These are phyloP conservation scores for Bicyclus anynana DNA, from an alignment of 1,140 invertebrate genomes.

Conservation along the genomic window DNA sequence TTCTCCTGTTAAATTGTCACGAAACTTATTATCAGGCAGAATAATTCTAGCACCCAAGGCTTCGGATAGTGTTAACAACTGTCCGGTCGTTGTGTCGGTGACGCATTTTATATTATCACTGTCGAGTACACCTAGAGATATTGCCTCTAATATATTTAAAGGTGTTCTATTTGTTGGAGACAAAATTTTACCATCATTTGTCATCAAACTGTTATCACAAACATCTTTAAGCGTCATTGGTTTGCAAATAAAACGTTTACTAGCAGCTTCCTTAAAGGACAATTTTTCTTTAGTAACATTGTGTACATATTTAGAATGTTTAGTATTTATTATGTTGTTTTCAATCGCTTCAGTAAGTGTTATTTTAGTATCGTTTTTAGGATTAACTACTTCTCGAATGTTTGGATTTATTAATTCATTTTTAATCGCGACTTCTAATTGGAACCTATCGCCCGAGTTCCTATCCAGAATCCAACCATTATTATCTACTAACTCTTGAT, in stretches of 20 bases:
- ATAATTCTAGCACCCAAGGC: constrained; percentile 89
- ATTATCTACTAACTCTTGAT: constrained; percentile 88
- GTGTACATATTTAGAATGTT: constrained; percentile 88
- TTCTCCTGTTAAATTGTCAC: constrained; percentile 84
- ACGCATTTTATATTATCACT: constrained; percentile 89
- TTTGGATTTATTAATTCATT: constrained; percentile 86
- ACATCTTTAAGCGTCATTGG: constrained; percentile 94
- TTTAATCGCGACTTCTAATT: constrained; percentile 87
- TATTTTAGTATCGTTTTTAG: constrained; percentile 86
- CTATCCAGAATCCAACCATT: constrained; percentile 89
- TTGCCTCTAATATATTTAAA: constrained; percentile 89
- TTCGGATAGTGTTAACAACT: constrained; percentile 90
- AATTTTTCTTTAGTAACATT: constrained; percentile 85
- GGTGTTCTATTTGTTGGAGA: constrained; percentile 87
- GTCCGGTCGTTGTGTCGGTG: constrained; percentile 86
- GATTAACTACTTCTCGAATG: constrained; percentile 89
- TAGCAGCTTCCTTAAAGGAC: constrained; percentile 87
- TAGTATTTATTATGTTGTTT: constrained; percentile 86
- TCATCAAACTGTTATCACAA: constrained; percentile 87
- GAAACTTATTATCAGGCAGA: constrained; percentile 84
- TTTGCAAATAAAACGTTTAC: constrained; percentile 88
- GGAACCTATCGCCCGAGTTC: constrained; percentile 88
- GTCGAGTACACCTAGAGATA: constrained; percentile 91
- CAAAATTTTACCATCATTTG: constrained; percentile 86
- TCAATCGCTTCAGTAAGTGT: constrained; percentile 89